phyloP scores from a whole-genome alignment of 2,888 invertebrate genomes.

The Dendrolimus houi region DNA sequence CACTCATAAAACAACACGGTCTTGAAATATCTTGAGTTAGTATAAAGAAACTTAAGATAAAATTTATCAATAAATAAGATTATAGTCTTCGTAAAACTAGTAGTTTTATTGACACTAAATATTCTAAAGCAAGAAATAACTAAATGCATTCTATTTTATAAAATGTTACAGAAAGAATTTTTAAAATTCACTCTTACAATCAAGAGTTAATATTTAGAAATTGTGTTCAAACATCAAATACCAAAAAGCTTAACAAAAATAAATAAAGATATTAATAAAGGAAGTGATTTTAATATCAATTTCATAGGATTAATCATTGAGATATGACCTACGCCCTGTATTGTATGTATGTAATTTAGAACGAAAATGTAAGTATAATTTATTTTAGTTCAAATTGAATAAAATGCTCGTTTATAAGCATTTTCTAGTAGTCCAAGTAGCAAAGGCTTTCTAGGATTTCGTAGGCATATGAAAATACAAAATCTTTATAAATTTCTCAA shows the following conservation, averaged over 20 bases:
- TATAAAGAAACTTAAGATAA: no score
- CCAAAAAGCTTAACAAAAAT: constrained; percentile 4
- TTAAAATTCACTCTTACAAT: background rate
- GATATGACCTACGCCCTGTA: background rate
- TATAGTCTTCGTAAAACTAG: no score
- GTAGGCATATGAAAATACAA: no score
- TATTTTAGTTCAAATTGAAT: background rate
- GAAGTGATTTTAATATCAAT: background rate
- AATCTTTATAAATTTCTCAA: no score
- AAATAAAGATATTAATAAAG: background rate
- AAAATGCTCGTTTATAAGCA: background rate
- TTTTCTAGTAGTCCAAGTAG: background rate
- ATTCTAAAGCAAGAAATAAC: no score
- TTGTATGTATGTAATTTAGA: background rate
- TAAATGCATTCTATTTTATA: no score
- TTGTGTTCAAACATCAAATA: background rate
- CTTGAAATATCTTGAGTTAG: no score
- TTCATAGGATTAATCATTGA: background rate
- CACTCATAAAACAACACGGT: no score
- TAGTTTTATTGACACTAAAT: no score
- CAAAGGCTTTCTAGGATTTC: background rate
- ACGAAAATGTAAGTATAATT: background rate
- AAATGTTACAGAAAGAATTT: no score
- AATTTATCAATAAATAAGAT: no score
- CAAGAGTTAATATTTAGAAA: background rate